These are phyloP conservation scores for Troides oblongomaculatus DNA, from an alignment of 2,888 invertebrate species.

Conservation along the genomic window DNA sequence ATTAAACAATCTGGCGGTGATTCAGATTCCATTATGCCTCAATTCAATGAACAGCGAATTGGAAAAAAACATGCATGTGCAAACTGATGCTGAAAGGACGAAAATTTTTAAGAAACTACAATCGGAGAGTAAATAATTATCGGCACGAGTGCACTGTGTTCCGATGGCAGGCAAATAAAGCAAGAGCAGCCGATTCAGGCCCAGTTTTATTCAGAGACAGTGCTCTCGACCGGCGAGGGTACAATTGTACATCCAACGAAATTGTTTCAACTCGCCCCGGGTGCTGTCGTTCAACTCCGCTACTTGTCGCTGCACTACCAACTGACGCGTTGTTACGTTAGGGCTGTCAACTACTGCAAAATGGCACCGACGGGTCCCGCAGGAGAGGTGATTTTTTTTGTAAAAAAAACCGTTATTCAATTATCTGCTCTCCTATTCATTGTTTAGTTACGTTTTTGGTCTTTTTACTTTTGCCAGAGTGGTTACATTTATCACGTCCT, in stretches of 20 bases:
- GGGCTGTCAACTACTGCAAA: conserved; percentile 18
- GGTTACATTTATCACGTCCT: no score
- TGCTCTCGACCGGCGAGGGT: conserved; percentile 54
- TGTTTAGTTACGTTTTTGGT: no score
- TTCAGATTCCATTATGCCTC: neutral
- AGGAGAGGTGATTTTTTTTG: neutral
- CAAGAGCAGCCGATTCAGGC: conserved; percentile 42
- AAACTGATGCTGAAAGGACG: neutral
- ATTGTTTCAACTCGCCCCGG: conserved; percentile 59
- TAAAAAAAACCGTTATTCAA: neutral
- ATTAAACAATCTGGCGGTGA: neutral
- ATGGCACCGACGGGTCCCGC: neutral
- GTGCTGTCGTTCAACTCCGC: conserved; percentile 38
- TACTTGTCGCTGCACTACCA: conserved; percentile 33
- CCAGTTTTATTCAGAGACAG: conserved; percentile 65
- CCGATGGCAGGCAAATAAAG: conserved; percentile 49
- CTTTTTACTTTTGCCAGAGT: no score
- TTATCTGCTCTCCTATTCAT: neutral
- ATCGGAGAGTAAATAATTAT: conserved; percentile 24
- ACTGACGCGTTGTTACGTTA: conserved; percentile 22
- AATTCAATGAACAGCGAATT: neutral
- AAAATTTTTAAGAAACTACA: conserved; percentile 13
- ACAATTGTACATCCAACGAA: conserved; percentile 51
- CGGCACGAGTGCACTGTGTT: conserved; percentile 29
- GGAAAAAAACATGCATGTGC: neutral